phyloP scores from a whole-genome alignment of 2,797 vertebrate species.

The Sebastes alutus region DNA sequence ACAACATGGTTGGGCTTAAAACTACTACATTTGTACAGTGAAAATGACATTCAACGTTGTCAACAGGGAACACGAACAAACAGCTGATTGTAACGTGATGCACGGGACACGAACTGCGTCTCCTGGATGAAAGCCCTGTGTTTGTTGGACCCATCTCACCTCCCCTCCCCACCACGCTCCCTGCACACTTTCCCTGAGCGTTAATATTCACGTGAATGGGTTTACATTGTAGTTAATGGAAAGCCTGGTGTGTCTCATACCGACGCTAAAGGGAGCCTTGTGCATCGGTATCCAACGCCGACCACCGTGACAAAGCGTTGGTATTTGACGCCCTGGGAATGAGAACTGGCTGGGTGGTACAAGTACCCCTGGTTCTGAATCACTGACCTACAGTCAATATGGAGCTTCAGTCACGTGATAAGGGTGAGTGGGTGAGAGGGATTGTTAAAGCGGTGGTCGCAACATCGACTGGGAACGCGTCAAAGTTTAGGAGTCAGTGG shows the following conservation, averaged over 20 bases:
- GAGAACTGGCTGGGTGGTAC: background rate
- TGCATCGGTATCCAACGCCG: background rate
- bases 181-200: too few species aligned
- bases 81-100: too few species aligned
- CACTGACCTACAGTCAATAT: background rate
- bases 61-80: too few species aligned
- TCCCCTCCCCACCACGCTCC: too few species aligned
- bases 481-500: background rate
- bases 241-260: background rate
- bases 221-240: background rate
- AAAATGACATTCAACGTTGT: too few species aligned
- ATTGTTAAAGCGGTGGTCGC: too few species aligned
- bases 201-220: background rate
- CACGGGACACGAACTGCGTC: too few species aligned
- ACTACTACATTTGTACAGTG: too few species aligned
- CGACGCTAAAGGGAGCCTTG: background rate
- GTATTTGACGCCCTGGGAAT: background rate
- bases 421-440: background rate
- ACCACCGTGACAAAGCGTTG: background rate
- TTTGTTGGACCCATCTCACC: too few species aligned
- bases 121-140: too few species aligned
- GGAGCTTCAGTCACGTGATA: background rate
- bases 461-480: background rate
- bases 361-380: background rate
- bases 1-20: too few species aligned